Percentiles rank a stretch among this genome's conserved stretches.
Evolutionary conservation across 2,113 vertebrate genomes (phyloP).

Genomic region (Blennius ocellaris): DNA sequence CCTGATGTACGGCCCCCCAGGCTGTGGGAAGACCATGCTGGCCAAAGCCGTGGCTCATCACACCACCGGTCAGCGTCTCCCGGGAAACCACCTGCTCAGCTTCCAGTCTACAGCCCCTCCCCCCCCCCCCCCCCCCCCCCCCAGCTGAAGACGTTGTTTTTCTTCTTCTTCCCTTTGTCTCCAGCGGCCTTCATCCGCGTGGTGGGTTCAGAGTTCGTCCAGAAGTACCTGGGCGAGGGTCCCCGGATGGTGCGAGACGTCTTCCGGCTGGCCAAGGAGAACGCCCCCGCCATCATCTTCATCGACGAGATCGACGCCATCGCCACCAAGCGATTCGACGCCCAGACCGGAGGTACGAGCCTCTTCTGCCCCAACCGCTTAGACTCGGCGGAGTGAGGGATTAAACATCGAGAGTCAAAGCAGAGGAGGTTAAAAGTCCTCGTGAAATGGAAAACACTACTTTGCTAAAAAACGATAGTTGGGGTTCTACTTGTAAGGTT

Average conservation of each 20-base stretch:
- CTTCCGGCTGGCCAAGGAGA: slow-evolving; percentile 97
- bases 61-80: slow-evolving; percentile 88
- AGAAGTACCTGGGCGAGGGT: slow-evolving; percentile 96
- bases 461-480: too few species aligned
- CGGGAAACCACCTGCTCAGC: too few species aligned
- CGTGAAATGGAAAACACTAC: too few species aligned
- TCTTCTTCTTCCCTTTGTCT: not conserved
- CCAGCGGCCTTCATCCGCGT: slow-evolving; percentile 95
- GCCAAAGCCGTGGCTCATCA: slow-evolving; percentile 96
- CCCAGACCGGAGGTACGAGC: slow-evolving; percentile 92
- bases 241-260: slow-evolving; percentile 96
- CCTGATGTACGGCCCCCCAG: slow-evolving; percentile 95
- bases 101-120: too few species aligned
- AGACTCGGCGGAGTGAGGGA: too few species aligned
- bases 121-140: too few species aligned
- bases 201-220: slow-evolving; percentile 95
- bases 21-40: slow-evolving; percentile 96
- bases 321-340: slow-evolving; percentile 96
- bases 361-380: not conserved
- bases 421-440: too few species aligned
- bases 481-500: too few species aligned
- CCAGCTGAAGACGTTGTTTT: too few species aligned
- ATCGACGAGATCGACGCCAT: slow-evolving; percentile 97
- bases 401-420: too few species aligned
- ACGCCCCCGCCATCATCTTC: slow-evolving; percentile 96